phyloP scores from a whole-genome alignment of 1,140 invertebrate species.

The Acromyrmex echinatior region DNA sequence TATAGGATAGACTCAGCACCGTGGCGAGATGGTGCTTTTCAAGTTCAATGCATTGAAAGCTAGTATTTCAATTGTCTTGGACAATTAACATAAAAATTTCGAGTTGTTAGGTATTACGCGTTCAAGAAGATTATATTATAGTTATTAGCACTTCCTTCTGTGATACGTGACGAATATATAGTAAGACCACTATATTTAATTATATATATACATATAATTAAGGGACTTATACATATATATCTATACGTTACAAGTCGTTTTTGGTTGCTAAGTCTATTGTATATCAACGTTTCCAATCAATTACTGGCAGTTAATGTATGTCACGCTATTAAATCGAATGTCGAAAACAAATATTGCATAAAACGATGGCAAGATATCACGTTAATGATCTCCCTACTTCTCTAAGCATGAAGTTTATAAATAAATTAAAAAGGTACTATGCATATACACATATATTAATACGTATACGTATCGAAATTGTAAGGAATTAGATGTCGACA shows the following conservation, averaged over 20 bases:
- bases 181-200: constrained; percentile 65
- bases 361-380: constrained; percentile 27
- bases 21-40: constrained; percentile 59
- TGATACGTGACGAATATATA: constrained; percentile 61
- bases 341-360: constrained; percentile 29
- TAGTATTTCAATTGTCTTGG: constrained; percentile 55
- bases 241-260: constrained; percentile 55
- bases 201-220: constrained; percentile 62
- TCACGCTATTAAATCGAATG: constrained; percentile 58
- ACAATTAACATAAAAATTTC: constrained; percentile 57
- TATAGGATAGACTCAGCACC: constrained; percentile 62
- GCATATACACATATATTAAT: constrained; percentile 82
- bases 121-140: constrained; percentile 63
- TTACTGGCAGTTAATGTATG: constrained; percentile 52
- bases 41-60: constrained; percentile 54
- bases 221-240: constrained; percentile 58
- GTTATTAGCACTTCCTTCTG: constrained; percentile 65
- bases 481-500: constrained; percentile 81
- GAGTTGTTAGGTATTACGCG: constrained; percentile 60
- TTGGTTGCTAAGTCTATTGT: constrained; percentile 58
- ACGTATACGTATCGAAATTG: constrained; percentile 83
- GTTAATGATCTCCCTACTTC: constrained; percentile 63
- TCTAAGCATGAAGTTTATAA: constrained; percentile 74
- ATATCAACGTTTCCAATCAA: constrained; percentile 40
- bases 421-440: constrained; percentile 81